Percentiles rank a stretch among this genome's conserved stretches.
These are phyloP conservation scores for Miniopterus natalensis DNA, from an alignment of 2,113 vertebrate genomes.

Conservation along the genomic window DNA sequence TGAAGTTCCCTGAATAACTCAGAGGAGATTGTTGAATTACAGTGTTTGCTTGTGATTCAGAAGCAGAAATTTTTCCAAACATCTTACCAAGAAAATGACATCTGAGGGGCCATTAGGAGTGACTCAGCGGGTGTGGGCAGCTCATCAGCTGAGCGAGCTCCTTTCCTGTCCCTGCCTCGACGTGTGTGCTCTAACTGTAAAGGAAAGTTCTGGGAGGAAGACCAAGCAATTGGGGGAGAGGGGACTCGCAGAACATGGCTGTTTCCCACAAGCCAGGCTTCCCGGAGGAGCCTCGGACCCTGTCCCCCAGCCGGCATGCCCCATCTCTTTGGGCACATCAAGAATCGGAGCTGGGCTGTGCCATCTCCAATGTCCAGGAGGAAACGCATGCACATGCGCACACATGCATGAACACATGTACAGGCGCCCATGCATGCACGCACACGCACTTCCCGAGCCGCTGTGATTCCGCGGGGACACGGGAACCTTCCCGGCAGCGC, in stretches of 20 bases:
- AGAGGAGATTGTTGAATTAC: constrained; percentile 57
- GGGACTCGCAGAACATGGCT: not conserved
- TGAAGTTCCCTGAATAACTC: constrained; percentile 54
- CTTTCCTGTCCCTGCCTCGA: not conserved
- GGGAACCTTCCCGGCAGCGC: rapidly evolving
- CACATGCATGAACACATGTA: rapidly evolving
- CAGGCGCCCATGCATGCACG: too few species aligned
- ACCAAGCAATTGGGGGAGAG: not conserved
- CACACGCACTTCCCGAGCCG: rapidly evolving
- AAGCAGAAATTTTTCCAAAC: constrained; percentile 59
- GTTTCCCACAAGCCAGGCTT: too few species aligned
- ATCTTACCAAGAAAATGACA: constrained; percentile 71
- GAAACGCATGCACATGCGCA: not conserved
- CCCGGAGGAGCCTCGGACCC: rapidly evolving
- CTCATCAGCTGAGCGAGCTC: not conserved
- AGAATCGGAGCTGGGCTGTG: not conserved
- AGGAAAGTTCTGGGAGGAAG: constrained; percentile 50
- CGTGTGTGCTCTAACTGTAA: not conserved
- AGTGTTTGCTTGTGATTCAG: constrained; percentile 66
- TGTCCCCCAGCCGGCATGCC: rapidly evolving
- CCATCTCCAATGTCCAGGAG: not conserved
- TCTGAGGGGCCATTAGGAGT: constrained; percentile 39
- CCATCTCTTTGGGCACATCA: rapidly evolving
- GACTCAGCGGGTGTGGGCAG: constrained; percentile 70
- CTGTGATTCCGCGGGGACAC: not conserved